These are phyloP conservation scores for Hirudinaria manillensis DNA, from an alignment of 2,888 invertebrate genomes.

Conservation along the genomic window DNA sequence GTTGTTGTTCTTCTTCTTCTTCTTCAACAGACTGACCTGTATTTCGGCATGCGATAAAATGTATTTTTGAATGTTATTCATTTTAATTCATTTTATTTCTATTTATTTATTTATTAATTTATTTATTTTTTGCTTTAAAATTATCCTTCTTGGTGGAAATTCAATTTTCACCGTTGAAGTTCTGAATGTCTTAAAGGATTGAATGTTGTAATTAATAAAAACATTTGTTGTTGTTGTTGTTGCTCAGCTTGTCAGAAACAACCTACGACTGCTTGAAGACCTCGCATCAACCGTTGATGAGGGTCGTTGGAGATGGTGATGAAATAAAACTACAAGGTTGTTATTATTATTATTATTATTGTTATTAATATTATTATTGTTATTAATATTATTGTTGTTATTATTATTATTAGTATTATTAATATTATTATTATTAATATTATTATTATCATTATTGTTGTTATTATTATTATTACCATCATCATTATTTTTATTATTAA, in stretches of 20 bases:
- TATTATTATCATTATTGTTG: too few species aligned
- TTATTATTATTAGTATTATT: too few species aligned
- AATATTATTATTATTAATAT: too few species aligned
- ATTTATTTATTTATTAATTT: too few species aligned
- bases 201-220: not conserved
- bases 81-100: not conserved
- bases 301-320: not conserved
- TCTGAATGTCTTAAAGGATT: not conserved
- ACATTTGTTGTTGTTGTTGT: not conserved
- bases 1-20: not conserved
- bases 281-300: conserved; percentile 3
- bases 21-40: not conserved
- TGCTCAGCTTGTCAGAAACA: conserved; percentile 12
- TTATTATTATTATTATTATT: not conserved
- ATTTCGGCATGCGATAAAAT: not conserved
- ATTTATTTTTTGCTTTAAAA: not conserved
- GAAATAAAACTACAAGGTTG: not conserved
- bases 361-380: too few species aligned
- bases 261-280: not conserved
- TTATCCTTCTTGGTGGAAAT: not conserved
- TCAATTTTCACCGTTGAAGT: not conserved
- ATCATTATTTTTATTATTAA: too few species aligned
- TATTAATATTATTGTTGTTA: too few species aligned
- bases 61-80: not conserved
- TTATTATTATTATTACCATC: too few species aligned